Evolutionary conservation across 2,797 vertebrate species (phyloP), one percentile per base, ranked within the genome.

Genomic region (Sebastes wilsoni): DNA sequence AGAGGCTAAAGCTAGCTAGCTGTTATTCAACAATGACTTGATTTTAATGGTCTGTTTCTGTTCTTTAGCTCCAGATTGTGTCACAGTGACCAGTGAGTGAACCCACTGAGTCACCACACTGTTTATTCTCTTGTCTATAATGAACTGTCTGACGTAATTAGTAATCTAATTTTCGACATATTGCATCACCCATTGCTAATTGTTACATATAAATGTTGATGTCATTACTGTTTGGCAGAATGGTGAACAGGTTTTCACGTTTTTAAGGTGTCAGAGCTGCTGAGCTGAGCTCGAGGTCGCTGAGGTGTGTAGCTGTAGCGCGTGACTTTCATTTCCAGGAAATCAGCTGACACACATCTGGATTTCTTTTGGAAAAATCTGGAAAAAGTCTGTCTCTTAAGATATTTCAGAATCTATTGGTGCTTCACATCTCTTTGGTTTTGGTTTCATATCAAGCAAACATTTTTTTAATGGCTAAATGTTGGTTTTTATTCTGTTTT

Each of bases 1-100:
- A 3, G 70, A 42, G 12, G 75, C 75, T 81, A 75, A 56, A 12
- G 72, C 67, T 76, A 82, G 76, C 69, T 81, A 76, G 68, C 75
- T 75, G 56, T 27, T 22, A 6, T 49, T n/a, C 2, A 27, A 3
- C 6, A 6, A 8, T 3, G 46, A 12, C 1, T 34, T 5, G 22
- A 2, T 36, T 66, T 27, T 8, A 32, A 27, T 8, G n/a, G 5
- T 0, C 38, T 28, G 42, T 32, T n/a, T 28, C 2, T 36, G 22
- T 36, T 38, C 4, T n/a, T 1, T 3, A 11, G 25, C 34, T 46
- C 10, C 6, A 16, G 23, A 22, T 5, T 1, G 30, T 8, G 1
- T 3, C 2, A 20, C 13, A 18, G 4, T 23, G 25, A 18, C 25
- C 38, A 23, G 0, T 16, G 25, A 52, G 20, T 2, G 12, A 7